Conservation (phyloP, 2,797 vertebrate genomes). For the Coccyzus lansbergi region DNA sequence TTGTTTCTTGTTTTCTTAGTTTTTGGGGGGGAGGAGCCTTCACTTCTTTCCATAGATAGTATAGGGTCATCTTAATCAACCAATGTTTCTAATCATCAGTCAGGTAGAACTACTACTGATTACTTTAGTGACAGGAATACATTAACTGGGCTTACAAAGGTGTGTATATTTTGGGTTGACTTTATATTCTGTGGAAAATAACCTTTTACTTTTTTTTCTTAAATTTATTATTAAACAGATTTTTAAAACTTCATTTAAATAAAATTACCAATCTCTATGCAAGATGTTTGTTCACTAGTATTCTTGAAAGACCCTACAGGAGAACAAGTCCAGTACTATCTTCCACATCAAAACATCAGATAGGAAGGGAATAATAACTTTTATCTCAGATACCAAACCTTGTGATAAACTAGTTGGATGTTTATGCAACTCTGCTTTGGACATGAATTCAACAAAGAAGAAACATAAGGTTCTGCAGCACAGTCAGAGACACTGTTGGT, state of each 20-base stretch:
- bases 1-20: background rate
- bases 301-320: background rate
- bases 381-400: background rate
- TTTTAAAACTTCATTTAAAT: background rate
- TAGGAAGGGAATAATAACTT: background rate
- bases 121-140: background rate
- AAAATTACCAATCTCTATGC: background rate
- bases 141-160: background rate
- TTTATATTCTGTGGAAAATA: background rate
- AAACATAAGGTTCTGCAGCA: background rate
- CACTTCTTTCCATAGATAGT: background rate
- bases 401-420: background rate
- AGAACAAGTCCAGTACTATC: background rate
- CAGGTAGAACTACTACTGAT: background rate
- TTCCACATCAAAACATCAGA: background rate
- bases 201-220: background rate
- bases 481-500: background rate
- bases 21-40: background rate
- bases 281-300: background rate
- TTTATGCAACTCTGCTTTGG: background rate
- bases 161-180: background rate
- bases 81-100: background rate
- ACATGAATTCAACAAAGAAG: background rate
- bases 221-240: background rate
- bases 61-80: background rate